Evolutionary conservation across 1,140 invertebrate genomes (phyloP), one percentile per base, ranked within the genome.

Genomic region (Harlomillsia oculata): DNA sequence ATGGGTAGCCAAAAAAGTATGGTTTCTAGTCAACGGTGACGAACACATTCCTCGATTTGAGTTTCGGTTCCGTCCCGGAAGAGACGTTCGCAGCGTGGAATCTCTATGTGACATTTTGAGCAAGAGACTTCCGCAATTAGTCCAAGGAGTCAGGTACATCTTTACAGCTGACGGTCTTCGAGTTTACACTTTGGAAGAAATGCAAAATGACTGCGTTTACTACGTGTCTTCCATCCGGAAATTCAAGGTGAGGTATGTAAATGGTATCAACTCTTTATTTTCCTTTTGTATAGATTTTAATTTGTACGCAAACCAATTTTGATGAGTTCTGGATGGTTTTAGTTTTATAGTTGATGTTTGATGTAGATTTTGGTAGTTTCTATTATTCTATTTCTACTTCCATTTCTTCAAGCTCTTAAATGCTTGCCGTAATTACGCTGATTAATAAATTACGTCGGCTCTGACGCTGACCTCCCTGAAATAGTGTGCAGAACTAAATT

Each of bases 1-100:
- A 66, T 91, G 87, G 86, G 80, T 85, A 60, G 88, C 88, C 0
- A 76, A 65, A 48, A 74, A 89, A 21, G 85, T 95, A 32, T 83
- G 85, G 1, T 94, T 96, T 72, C 96, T 87, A 72, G 82, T 86
- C 68, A 97, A 95, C 79, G 91, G 91, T 4, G 90, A 95, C 71
- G 84, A 85, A 0, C 89, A 91, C 69, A 89, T 85, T 71, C 87
- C 87, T 36, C 89, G 89, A 0, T 78, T 91, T 18, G 87, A 90
- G 69, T 84, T 89, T 67, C 81, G 89, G 36, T 91, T 95, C 67
- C 87, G 87, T 63, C 85, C 87, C 3, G 84, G 87, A 1, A 77
- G 87, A 54, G 89, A 92, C 69, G 84, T 94, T 62, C 81, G 80
- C n/a, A 86, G 82, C 9, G 72, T 95, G 73, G 89, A 94, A 66